A percentile compares a stretch with the other conserved stretches of the same genome.
phyloP scores from a whole-genome alignment of 1,140 invertebrate species.

The Achroia grisella region DNA sequence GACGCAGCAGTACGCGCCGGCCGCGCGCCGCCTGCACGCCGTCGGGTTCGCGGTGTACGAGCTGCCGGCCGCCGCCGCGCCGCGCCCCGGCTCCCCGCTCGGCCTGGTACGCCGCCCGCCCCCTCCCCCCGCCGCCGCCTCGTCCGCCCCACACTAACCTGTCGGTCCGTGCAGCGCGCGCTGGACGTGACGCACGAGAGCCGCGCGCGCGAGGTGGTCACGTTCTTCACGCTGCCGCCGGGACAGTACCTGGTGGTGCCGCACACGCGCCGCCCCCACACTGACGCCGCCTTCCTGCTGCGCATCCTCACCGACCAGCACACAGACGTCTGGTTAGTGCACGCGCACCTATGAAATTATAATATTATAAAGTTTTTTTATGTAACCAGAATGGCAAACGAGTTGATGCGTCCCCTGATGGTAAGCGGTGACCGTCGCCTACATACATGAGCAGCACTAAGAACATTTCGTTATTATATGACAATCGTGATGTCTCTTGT shows the following conservation, averaged over 20 bases:
- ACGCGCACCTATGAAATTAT: too few relatives aligned
- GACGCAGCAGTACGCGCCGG: constrained; percentile 80
- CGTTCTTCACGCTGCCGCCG: constrained; percentile 83
- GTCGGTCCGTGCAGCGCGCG: constrained; percentile 35
- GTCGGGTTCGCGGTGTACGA: constrained; percentile 84
- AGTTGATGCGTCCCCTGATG: not conserved
- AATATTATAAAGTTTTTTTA: too few relatives aligned
- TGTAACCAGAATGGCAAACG: too few relatives aligned
- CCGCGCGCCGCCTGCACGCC: constrained; percentile 64
- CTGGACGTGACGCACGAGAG: constrained; percentile 82
- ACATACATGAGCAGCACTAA: not conserved
- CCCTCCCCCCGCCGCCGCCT: constrained; percentile 13
- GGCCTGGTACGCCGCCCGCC: constrained; percentile 74
- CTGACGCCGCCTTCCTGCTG: constrained; percentile 81
- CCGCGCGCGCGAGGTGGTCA: constrained; percentile 80
- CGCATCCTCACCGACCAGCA: constrained; percentile 83
- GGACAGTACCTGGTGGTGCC: constrained; percentile 88
- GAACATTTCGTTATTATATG: too few relatives aligned
- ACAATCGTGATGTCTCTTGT: too few relatives aligned
- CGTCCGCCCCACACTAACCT: not conserved
- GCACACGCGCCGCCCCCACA: constrained; percentile 80
- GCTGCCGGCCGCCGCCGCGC: constrained; percentile 75
- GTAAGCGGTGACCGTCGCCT: not conserved
- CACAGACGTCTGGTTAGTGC: constrained; percentile 79
- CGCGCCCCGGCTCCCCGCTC: constrained; percentile 8